phyloP scores from a whole-genome alignment of 2,113 vertebrate species.

The Phrynosoma platyrhinos region DNA sequence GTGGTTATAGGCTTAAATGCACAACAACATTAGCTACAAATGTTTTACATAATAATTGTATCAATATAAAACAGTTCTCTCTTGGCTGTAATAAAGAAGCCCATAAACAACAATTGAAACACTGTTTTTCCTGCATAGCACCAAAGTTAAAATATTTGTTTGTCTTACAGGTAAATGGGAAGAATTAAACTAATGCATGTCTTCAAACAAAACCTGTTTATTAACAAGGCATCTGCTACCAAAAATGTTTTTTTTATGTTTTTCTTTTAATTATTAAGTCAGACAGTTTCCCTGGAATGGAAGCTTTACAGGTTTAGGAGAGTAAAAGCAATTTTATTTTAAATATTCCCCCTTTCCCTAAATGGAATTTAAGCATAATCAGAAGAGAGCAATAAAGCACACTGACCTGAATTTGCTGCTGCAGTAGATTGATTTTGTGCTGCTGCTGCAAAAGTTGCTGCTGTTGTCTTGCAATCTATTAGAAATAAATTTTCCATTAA shows the following conservation, averaged over 20 bases:
- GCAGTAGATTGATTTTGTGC: slow-evolving; percentile 99
- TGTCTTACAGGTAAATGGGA: slow-evolving; percentile 44
- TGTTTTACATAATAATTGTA: slow-evolving; percentile 14
- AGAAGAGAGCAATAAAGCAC: slow-evolving; percentile 78
- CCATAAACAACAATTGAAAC: slow-evolving; percentile 27
- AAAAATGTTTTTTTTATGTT: slow-evolving; percentile 33
- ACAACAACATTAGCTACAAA: slow-evolving; percentile 13
- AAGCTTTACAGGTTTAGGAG: slow-evolving; percentile 48
- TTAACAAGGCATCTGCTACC: slow-evolving; percentile 32
- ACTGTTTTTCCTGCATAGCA: slow-evolving; percentile 31
- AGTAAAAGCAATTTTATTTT: slow-evolving; percentile 64
- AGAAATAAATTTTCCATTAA: slow-evolving; percentile 79
- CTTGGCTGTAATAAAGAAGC: slow-evolving; percentile 35
- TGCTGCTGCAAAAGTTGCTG: slow-evolving; percentile 99
- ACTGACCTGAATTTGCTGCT: slow-evolving; percentile 99
- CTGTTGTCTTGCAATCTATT: slow-evolving; percentile 98
- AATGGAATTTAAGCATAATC: slow-evolving; percentile 71
- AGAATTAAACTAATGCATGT: slow-evolving; percentile 36
- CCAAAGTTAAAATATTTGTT: slow-evolving; percentile 45
- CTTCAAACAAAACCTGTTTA: slow-evolving; percentile 28
- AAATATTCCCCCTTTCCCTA: slow-evolving; percentile 64
- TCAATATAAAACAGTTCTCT: slow-evolving; percentile 30
- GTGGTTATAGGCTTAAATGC: not conserved
- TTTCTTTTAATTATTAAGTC: slow-evolving; percentile 23
- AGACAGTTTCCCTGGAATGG: slow-evolving; percentile 42